Conservation (phyloP, 2,113 vertebrate species). For the Strix uralensis region DNA sequence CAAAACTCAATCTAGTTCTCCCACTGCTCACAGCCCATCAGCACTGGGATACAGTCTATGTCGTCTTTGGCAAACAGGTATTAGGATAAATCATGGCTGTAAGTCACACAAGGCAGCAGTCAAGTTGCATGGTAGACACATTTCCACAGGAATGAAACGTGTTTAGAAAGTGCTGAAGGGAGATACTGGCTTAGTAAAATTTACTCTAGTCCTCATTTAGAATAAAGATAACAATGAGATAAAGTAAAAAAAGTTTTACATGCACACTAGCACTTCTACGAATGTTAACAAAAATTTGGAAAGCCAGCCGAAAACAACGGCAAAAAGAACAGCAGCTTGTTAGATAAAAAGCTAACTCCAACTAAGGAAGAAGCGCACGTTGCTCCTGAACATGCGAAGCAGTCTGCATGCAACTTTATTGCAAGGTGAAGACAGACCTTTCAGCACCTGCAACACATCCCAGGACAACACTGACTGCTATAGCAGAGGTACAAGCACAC, state of each 20-base stretch:
- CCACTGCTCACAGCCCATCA: background rate
- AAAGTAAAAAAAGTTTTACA: background rate
- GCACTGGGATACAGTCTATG: background rate
- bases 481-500: background rate
- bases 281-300: background rate
- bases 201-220: background rate
- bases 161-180: background rate
- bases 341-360: background rate
- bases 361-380: background rate
- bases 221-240: background rate
- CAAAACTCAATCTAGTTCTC: background rate
- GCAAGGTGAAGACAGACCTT: background rate
- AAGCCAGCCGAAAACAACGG: background rate
- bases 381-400: background rate
- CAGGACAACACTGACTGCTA: background rate
- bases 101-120: rapidly evolving
- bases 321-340: background rate
- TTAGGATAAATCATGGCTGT: background rate
- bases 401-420: background rate
- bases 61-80: background rate
- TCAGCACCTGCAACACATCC: background rate
- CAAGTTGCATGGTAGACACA: background rate
- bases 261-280: background rate
- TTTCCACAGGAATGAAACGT: background rate
- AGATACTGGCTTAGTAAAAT: background rate